These are phyloP conservation scores for Staurois parvus DNA, from an alignment of 2,797 vertebrate genomes.

Conservation along the genomic window DNA sequence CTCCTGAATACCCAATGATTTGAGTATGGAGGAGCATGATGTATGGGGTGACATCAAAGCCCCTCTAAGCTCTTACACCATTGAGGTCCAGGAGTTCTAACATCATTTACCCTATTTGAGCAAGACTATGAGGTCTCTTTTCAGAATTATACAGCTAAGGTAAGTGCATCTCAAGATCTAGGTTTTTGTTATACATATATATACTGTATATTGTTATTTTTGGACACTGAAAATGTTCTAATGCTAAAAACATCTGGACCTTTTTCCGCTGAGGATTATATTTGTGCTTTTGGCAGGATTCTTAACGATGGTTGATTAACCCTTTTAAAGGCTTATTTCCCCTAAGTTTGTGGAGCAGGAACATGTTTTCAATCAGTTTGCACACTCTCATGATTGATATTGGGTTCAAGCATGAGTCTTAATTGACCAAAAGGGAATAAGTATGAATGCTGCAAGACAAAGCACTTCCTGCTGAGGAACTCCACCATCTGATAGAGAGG, in stretches of 20 bases:
- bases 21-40: too few relatives aligned
- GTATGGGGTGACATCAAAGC: too few relatives aligned
- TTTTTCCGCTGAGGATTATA: conserved; percentile 76
- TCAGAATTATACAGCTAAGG: too few relatives aligned
- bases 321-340: conserved; percentile 78
- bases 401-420: conserved; percentile 64
- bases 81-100: too few relatives aligned
- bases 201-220: conserved; percentile 67
- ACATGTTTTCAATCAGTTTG: conserved; percentile 77
- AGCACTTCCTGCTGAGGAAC: conserved; percentile 55
- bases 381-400: conserved; percentile 73
- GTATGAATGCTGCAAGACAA: conserved; percentile 34
- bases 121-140: too few relatives aligned
- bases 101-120: too few relatives aligned
- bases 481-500: conserved; percentile 16
- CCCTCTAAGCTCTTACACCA: too few relatives aligned
- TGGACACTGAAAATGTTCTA: conserved; percentile 71
- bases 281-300: conserved; percentile 79
- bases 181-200: not conserved
- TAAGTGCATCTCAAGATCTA: too few relatives aligned
- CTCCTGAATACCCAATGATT: too few relatives aligned
- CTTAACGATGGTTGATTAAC: conserved; percentile 81
- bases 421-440: conserved; percentile 71
- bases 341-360: conserved; percentile 71
- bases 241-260: conserved; percentile 78